Base-by-base conservation (phyloP, 2,888 invertebrate species). In the Thereva nobilitata region DNA sequence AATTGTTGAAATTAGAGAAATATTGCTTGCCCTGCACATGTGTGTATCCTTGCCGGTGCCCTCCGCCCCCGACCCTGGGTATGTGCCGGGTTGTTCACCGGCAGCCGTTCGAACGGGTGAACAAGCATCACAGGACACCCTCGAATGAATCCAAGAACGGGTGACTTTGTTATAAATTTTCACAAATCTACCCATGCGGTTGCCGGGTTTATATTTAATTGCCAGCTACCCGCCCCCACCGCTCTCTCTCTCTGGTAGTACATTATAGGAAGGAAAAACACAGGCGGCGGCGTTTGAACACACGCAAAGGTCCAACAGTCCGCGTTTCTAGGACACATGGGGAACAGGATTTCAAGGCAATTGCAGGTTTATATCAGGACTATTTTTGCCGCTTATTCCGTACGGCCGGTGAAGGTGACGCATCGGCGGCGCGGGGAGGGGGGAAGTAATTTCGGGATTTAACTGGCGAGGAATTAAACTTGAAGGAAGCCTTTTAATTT, bases 121-220 rank as follows among this genome's bases (percentile, higher is more conserved):
- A 61, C 50, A 61, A 61, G 41, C 61, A 50, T 50, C 10, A 7
- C 23, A 23, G 23, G 23, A 23, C 23, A 50, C 34, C 40, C 42
- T n/a, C 12, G 40, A 47, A 37, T 47, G 49, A 55, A 55, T 55
- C 49, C 40, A 54, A 40, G 49, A 64, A 64, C 35, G 67, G 64
- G 40, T 49, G 64, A 63, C 23, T 64, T 64, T 57, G 64, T 67
- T 67, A 67, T 67, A 67, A 67, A 67, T 67, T 67, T 67, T 64
- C 64, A 44, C 64, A 67, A 59, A 67, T 67, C 67, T 67, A 56
- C 67, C 53, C 47, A 52, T 67, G 59, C 56, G 64, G 67, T 64
- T 64, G 40, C 41, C 10, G 57, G 50, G 57, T 52, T 64, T 64
- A 56, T 59, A 56, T 67, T 67, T 67, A 67, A 67, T 67, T 64